Conservation (phyloP, 2,113 vertebrate species). For the Plecotus auritus region DNA sequence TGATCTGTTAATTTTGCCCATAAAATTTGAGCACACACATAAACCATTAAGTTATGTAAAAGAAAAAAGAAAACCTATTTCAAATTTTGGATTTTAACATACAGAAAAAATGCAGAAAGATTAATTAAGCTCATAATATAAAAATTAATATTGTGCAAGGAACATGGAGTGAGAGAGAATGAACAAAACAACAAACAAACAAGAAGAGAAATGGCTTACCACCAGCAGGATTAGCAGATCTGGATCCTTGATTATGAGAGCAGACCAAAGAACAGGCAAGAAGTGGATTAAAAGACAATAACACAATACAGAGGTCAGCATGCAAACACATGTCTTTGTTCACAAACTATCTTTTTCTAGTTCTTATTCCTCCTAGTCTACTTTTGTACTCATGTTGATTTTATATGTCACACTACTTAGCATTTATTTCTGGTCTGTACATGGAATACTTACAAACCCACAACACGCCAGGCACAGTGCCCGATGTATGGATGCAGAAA, state of each 20-base stretch:
- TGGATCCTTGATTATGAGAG: conserved; percentile 97
- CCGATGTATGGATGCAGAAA: not conserved
- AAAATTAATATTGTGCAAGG: conserved; percentile 32
- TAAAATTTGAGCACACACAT: not conserved
- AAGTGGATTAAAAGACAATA: conserved; percentile 88
- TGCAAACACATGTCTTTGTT: conserved; percentile 75
- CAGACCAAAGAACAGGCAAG: conserved; percentile 92
- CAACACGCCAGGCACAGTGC: not conserved
- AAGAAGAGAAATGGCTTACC: conserved; percentile 88
- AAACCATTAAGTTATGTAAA: not conserved
- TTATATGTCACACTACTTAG: not conserved
- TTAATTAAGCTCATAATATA: conserved; percentile 40
- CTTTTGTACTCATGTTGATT: not conserved
- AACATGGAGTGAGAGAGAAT: conserved; percentile 56
- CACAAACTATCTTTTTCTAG: conserved; percentile 58
- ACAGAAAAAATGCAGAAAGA: conserved; percentile 30
- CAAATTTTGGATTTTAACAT: conserved; percentile 39
- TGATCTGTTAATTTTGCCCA: not conserved
- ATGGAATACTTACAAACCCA: not conserved
- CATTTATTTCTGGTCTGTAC: not conserved
- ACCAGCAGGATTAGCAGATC: conserved; percentile 99
- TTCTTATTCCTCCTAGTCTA: not conserved
- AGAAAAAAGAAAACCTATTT: conserved; percentile 46
- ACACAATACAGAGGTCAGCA: conserved; percentile 84
- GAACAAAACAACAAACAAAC: conserved; percentile 77